These are phyloP conservation scores for Motacilla alba DNA, from an alignment of 2,113 vertebrate genomes.

Conservation along the genomic window DNA sequence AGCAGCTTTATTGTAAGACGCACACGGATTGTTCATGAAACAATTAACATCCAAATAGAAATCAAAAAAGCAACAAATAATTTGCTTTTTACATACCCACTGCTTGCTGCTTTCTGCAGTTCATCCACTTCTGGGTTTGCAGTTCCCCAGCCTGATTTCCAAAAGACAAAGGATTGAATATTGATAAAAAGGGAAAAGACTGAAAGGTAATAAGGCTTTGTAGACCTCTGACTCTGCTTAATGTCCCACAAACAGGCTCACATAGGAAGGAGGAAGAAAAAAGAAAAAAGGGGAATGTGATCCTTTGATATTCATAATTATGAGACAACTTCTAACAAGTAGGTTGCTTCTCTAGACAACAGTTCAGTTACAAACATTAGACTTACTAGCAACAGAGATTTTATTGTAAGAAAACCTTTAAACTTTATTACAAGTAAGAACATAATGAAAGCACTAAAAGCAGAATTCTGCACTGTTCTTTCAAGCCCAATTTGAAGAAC, in stretches of 20 bases:
- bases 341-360: background rate
- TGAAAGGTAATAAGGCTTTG: background rate
- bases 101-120: conserved; percentile 29
- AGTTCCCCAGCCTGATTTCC: conserved; percentile 70
- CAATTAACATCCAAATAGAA: background rate
- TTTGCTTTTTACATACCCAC: conserved; percentile 60
- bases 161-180: conserved; percentile 36
- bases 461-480: background rate
- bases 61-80: background rate
- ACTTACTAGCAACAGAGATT: background rate
- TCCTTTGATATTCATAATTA: background rate
- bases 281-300: background rate
- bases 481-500: background rate
- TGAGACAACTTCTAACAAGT: background rate
- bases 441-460: background rate
- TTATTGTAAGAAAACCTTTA: background rate
- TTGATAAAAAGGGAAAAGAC: background rate
- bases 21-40: background rate
- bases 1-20: conserved; percentile 8
- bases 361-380: background rate
- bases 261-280: background rate
- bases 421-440: background rate
- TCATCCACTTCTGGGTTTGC: conserved; percentile 33
- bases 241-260: background rate
- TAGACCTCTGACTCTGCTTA: background rate